phyloP scores from a whole-genome alignment of 1,140 invertebrate species.

The Drosophila jambulina region DNA sequence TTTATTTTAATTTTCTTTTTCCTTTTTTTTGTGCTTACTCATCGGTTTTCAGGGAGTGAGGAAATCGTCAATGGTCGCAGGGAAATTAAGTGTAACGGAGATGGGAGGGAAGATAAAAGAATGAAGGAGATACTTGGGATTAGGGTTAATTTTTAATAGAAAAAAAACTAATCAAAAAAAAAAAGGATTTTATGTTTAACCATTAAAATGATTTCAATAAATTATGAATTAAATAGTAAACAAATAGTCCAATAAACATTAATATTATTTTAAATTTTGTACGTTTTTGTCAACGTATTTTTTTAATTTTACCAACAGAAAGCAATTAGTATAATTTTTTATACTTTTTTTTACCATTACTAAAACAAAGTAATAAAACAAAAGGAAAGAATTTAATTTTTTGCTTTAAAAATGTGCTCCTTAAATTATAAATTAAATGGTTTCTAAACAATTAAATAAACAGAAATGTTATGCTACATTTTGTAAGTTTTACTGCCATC shows the following conservation, averaged over 20 bases:
- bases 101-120: neutral
- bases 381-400: too few species aligned
- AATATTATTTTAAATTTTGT: too few species aligned
- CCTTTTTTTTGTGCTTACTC: conserved; percentile 2
- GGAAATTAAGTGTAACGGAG: conserved; percentile 11
- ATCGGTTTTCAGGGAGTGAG: conserved; percentile 2
- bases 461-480: too few species aligned
- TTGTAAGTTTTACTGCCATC: too few species aligned
- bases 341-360: too few species aligned
- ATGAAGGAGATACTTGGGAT: neutral
- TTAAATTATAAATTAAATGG: too few species aligned
- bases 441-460: too few species aligned
- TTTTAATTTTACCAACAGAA: too few species aligned
- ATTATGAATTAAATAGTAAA: neutral
- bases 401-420: too few species aligned
- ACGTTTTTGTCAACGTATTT: too few species aligned
- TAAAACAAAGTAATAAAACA: too few species aligned
- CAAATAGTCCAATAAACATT: neutral
- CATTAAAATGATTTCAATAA: neutral
- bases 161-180: neutral
- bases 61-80: neutral
- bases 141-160: neutral
- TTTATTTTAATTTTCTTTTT: conserved; percentile 24
- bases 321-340: too few species aligned
- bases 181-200: neutral